Base-by-base conservation (phyloP, 2,113 vertebrate genomes). In the Datnioides undecimradiatus region DNA sequence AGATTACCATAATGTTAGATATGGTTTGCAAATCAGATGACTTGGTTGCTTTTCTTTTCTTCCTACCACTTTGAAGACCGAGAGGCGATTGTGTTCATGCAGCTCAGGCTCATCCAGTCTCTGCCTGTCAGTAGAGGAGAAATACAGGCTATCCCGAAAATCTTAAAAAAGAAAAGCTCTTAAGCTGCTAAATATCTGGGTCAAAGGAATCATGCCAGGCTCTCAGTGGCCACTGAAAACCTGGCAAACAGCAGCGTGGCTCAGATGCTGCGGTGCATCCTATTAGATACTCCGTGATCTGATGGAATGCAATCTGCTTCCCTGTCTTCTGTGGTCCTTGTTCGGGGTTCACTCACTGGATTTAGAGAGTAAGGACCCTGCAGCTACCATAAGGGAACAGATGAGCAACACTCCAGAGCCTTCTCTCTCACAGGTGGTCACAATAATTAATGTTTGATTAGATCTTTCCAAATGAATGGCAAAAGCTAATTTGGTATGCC, bases 391-490 rank as follows among this genome's bases (percentile, higher is more conserved):
- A 55, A 66, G 73, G 78, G 78, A 89, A 74, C 86, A 83, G 87
- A 91, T 86, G 80, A 87, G 68, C 79, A 70, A 55, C 74, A 72
- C 76, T 80, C 67, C 14, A 48, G 54, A 70, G 54, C 71, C 45
- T 34, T 45, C 76, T 46, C 51, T 82, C 89, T 89, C 87, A 91
- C 89, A 94, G 92, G 92, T 93, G 90, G 84, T 76, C 80, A 72
- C 46, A 75, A 84, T 91, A 93, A 93, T 94, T 93, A 88, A 85
- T 78, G 86, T 86, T 91, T 93, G 84, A 93, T 94, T 88, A 90
- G 73, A 83, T 86, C 79, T 77, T 82, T 77, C 77, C 73, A 83
- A 85, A 84, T 88, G 78, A 90, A 87, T 67, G 73, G 77, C 82
- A 73, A 83, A 83, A 70, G 88, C 80, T 80, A 79, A 87, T 87